Conservation (phyloP, 2,888 invertebrate species). For the Petrophora chlorosata region DNA sequence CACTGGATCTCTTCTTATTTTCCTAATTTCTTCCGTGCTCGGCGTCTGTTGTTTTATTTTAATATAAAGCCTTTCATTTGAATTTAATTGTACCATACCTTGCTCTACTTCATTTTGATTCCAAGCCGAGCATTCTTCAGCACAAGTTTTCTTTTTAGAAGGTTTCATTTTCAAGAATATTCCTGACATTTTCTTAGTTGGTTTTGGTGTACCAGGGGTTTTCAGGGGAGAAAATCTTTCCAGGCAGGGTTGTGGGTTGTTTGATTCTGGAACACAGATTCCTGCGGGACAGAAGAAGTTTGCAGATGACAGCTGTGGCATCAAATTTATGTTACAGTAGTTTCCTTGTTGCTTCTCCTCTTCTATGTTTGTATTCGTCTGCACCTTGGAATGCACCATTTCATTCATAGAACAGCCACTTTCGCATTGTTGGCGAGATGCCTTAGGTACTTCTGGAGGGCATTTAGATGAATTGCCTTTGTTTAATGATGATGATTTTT, state of each 20-base stretch:
- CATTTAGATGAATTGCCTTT: slow-evolving; percentile 1
- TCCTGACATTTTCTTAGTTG: slow-evolving; percentile 39
- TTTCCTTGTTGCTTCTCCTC: too few species aligned
- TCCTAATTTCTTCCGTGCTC: slow-evolving; percentile 57
- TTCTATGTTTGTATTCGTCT: too few species aligned
- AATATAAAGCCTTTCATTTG: slow-evolving; percentile 52
- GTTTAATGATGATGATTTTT: slow-evolving; percentile 6
- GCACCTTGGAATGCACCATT: too few species aligned
- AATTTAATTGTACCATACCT: slow-evolving; percentile 42
- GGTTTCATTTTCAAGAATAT: slow-evolving; percentile 52
- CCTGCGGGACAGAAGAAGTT: background rate
- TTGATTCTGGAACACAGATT: background rate
- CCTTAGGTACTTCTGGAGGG: background rate
- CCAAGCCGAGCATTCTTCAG: slow-evolving; percentile 40
- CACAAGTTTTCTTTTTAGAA: slow-evolving; percentile 33
- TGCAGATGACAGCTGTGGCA: too few species aligned
- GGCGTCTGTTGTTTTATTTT: slow-evolving; percentile 48
- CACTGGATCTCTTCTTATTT: slow-evolving; percentile 51
- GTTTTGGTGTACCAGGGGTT: too few species aligned
- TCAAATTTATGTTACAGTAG: too few species aligned
- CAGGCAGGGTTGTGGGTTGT: too few species aligned
- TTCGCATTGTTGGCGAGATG: slow-evolving; percentile 2
- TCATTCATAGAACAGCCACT: slow-evolving; percentile 8
- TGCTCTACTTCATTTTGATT: slow-evolving; percentile 15
- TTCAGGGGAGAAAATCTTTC: too few species aligned